These are phyloP conservation scores for Cyanistes caeruleus DNA, from an alignment of 2,113 vertebrate species.

Conservation along the genomic window DNA sequence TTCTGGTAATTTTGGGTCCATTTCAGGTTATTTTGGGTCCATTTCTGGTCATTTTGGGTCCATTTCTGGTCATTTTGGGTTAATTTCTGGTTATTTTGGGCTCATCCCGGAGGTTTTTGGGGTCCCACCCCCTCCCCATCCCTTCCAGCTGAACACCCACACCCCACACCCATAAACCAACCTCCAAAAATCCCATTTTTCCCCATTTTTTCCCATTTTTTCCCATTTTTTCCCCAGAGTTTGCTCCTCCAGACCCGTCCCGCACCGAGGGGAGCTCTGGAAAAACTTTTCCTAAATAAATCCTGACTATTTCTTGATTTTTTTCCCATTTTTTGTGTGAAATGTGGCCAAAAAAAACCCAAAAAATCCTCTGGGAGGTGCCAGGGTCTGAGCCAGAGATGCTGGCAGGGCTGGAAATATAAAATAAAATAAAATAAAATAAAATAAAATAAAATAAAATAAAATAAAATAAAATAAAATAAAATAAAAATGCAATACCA, in stretches of 20 bases:
- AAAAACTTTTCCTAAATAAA: conserved; percentile 2
- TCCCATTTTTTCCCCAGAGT: neutral
- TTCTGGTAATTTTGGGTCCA: no score
- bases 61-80: no score
- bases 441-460: no score
- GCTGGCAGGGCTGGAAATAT: neutral
- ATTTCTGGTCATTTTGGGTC: no score
- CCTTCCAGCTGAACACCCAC: neutral
- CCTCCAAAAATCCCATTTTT: accelerated
- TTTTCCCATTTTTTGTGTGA: neutral
- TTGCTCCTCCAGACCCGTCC: neutral
- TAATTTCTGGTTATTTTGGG: no score
- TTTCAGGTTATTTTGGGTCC: no score
- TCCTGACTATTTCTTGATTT: neutral
- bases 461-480: no score
- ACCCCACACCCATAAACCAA: neutral
- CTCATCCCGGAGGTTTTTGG: neutral
- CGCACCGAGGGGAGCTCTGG: neutral
- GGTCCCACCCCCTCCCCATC: neutral
- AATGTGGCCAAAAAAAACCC: neutral
- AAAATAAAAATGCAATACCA: no score
- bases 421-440: no score
- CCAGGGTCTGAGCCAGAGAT: neutral
- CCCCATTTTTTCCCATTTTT: no score
- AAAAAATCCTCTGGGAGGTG: neutral